Evolutionary conservation across 2,888 invertebrate species (phyloP).

Genomic region (Oscheius sp.): DNA sequence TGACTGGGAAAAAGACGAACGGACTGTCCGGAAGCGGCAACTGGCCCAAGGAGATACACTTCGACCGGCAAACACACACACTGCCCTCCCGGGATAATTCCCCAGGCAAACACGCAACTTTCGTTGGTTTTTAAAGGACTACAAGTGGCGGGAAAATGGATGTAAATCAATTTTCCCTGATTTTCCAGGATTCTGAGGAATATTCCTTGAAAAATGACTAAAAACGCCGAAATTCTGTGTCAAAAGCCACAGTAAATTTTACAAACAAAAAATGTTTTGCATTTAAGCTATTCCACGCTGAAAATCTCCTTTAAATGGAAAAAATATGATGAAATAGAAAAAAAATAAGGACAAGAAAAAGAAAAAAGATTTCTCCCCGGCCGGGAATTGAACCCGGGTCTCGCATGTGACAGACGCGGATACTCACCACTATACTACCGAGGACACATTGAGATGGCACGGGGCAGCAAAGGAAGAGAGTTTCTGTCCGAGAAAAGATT

Average conservation of each 20-base stretch:
- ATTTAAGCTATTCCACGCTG: too few species aligned
- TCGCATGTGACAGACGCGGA: slow-evolving; percentile 35
- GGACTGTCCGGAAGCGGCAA: slow-evolving; percentile 3
- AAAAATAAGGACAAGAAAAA: too few species aligned
- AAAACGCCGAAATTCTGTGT: too few species aligned
- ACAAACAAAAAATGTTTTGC: too few species aligned
- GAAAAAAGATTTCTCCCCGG: slow-evolving; percentile 16
- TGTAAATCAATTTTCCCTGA: too few species aligned
- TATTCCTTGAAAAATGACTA: too few species aligned
- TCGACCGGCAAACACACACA: background rate
- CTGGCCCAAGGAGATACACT: background rate
- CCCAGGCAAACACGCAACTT: background rate
- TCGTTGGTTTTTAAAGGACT: background rate
- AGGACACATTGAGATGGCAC: slow-evolving; percentile 1
- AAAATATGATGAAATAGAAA: too few species aligned
- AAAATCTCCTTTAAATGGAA: too few species aligned
- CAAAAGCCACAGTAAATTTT: too few species aligned
- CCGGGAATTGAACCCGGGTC: slow-evolving; percentile 35
- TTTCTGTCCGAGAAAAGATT: background rate
- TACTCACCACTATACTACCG: slow-evolving; percentile 36
- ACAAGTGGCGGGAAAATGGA: background rate
- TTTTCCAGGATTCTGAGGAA: too few species aligned
- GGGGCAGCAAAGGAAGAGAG: background rate
- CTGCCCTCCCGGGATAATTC: background rate
- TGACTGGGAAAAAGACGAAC: too few species aligned